Evolutionary conservation across 1,140 invertebrate species (phyloP).

Genomic region (Diprion similis): DNA sequence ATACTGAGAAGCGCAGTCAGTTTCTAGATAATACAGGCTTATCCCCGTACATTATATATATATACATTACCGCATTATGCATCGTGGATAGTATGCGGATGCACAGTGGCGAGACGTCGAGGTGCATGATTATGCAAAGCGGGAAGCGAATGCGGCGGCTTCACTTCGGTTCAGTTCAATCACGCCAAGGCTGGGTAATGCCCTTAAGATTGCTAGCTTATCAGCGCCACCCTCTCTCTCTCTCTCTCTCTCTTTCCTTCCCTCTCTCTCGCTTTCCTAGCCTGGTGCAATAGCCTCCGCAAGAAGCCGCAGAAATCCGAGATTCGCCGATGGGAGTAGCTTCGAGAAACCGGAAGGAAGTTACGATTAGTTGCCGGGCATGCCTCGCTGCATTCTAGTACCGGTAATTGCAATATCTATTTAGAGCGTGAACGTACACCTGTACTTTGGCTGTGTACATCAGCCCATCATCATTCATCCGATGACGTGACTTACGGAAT

Average conservation of each 20-base stretch:
- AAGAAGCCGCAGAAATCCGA: neutral
- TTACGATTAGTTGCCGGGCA: neutral
- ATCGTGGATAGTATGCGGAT: too few species aligned
- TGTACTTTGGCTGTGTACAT: too few species aligned
- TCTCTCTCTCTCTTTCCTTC: neutral
- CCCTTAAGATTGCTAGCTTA: constrained; percentile 13
- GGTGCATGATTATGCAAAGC: constrained; percentile 13
- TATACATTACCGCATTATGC: too few species aligned
- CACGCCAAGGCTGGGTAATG: neutral
- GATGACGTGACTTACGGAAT: too few species aligned
- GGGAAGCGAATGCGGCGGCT: neutral
- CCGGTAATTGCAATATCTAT: neutral
- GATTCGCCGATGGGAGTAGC: neutral
- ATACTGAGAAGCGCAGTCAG: neutral
- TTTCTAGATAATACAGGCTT: neutral
- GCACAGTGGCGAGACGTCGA: neutral
- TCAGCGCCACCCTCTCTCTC: neutral
- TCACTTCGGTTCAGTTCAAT: constrained; percentile 7
- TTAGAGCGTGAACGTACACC: neutral
- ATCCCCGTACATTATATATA: too few species aligned
- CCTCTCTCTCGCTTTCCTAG: neutral
- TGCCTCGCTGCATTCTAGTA: neutral
- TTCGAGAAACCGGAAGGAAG: neutral
- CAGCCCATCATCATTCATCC: too few species aligned
- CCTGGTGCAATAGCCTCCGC: neutral